Evolutionary conservation across 2,888 invertebrate species (phyloP), one percentile per base, ranked within the genome.

Genomic region (Dexiosoma caninum): DNA sequence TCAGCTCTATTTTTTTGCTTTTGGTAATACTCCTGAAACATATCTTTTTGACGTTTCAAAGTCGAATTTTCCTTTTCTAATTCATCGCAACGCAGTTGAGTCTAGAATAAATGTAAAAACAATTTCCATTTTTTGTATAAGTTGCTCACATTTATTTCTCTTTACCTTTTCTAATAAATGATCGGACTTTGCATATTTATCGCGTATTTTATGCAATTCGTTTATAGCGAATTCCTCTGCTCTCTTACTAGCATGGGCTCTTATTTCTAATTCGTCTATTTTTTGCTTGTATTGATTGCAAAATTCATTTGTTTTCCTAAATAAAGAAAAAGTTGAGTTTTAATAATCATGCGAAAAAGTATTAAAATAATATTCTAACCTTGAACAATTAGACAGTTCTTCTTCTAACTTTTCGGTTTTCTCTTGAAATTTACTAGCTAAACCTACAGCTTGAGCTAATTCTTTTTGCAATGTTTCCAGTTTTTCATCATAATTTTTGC

Each of bases 351-450:
- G 12, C 4, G 14, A 46, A 46, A 21, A 51, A 0, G 0, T 9
- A 10, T 16, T 23, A 1, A 59, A 27, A 23, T 5, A 23, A 37
- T 3, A n/a, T 42, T 46, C n/a, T 55, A 60, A 87, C 86, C 83
- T 85, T 27, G 86, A 84, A 30, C 90, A 74, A 35, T 90, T 89
- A 9, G 89, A 88, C 70, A 92, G 90, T 77, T 93, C 92, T 1
- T 86, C 81, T 67, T 92, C 92, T 0, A 94, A 84, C 44, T 90
- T 90, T 72, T 92, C 92, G 77, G 92, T 92, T 87, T 94, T 94
- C 23, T 93, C 93, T 87, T 94, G 93, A 85, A 93, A 93, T 82
- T 92, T 93, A 35, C 93, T 93, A 0, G 93, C 94, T 42, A 95
- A 87, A 84, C 93, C 93, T 49, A 95, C 88, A 0, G 95, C 93